Conservation (phyloP, 1,140 invertebrate genomes). For the Dendroctonus ponderosae region DNA sequence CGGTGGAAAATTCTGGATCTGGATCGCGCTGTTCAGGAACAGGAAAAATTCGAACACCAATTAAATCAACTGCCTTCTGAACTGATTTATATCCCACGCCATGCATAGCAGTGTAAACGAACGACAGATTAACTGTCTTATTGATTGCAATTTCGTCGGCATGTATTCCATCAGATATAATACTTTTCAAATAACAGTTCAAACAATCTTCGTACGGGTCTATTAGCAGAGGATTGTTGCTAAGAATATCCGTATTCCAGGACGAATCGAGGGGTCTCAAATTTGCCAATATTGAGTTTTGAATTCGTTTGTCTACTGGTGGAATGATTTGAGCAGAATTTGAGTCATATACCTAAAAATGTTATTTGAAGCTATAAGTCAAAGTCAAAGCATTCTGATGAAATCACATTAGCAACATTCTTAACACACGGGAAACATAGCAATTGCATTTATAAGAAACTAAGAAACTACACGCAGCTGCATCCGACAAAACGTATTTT, state of each 20-base stretch:
- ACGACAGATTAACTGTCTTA: slow-evolving; percentile 60
- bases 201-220: slow-evolving; percentile 64
- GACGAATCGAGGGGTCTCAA: slow-evolving; percentile 68
- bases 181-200: slow-evolving; percentile 64
- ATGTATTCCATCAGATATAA: slow-evolving; percentile 54
- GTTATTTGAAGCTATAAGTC: not conserved
- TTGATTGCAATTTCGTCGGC: slow-evolving; percentile 61
- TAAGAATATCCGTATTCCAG: slow-evolving; percentile 60
- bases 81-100: slow-evolving; percentile 90
- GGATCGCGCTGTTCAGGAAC: slow-evolving; percentile 85
- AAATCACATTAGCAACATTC: too few relatives aligned
- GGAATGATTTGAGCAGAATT: slow-evolving; percentile 96
- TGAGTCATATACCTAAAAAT: slow-evolving; percentile 77
- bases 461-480: too few relatives aligned
- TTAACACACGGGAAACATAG: too few relatives aligned
- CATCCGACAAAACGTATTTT: too few relatives aligned
- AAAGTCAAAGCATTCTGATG: not conserved
- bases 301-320: slow-evolving; percentile 88
- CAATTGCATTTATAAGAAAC: too few relatives aligned
- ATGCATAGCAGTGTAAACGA: slow-evolving; percentile 96
- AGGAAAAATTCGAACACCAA: slow-evolving; percentile 75
- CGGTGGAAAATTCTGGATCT: slow-evolving; percentile 96
- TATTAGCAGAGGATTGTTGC: slow-evolving; percentile 52
- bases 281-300: slow-evolving; percentile 75
- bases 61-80: slow-evolving; percentile 68